phyloP scores from a whole-genome alignment of 2,797 vertebrate species.

The Perodicticus potto region DNA sequence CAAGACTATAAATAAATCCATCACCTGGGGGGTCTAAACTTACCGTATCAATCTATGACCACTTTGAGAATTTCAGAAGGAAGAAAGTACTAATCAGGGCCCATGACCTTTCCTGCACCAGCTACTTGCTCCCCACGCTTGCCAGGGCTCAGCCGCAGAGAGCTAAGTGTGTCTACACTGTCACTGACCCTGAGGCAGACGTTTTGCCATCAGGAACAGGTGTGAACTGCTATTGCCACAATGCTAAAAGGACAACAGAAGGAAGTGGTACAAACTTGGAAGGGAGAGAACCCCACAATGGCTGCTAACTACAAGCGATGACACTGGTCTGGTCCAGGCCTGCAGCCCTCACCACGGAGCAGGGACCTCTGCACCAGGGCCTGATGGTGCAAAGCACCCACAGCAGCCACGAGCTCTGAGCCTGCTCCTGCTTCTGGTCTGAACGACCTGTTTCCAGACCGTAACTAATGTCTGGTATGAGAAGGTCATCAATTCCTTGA shows the following conservation, averaged over 20 bases:
- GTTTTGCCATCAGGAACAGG: background rate
- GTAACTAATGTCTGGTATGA: background rate
- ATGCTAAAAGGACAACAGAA: background rate
- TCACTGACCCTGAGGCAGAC: background rate
- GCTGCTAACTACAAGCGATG: background rate
- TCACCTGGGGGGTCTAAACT: constrained; percentile 37
- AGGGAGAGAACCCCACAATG: background rate
- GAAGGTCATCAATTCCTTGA: background rate
- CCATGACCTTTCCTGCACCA: no score
- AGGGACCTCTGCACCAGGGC: background rate
- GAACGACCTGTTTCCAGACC: background rate
- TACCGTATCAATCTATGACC: constrained; percentile 15
- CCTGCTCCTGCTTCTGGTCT: background rate
- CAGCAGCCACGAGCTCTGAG: background rate
- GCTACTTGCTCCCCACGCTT: no score
- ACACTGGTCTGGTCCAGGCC: background rate
- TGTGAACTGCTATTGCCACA: background rate
- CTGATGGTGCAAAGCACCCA: background rate
- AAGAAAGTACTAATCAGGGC: background rate
- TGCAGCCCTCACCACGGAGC: background rate
- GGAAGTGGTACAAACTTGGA: background rate
- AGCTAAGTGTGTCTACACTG: background rate
- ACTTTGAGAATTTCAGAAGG: background rate
- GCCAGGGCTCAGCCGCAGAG: background rate
- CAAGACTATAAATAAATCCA: background rate